A percentile compares a stretch with the other conserved stretches of the same genome.
Evolutionary conservation across 2,797 vertebrate species (phyloP).

Genomic region (Falco novaeseelandiae): DNA sequence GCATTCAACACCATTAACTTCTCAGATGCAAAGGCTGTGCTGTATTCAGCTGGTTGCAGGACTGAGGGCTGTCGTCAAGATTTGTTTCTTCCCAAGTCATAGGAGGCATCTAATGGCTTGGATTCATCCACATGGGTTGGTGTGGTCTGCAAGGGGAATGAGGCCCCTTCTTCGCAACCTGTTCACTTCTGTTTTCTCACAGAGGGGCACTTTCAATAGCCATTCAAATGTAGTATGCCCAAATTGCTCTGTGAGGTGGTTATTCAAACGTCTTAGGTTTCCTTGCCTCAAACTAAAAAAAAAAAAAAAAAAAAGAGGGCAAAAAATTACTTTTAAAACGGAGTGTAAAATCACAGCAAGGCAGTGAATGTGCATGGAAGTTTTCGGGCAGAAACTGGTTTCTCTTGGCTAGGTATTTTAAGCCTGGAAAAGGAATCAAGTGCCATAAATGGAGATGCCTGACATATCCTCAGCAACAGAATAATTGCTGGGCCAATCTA

Average conservation of each 20-base stretch:
- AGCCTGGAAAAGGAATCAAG: slow-evolving; percentile 27
- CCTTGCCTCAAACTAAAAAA: not conserved
- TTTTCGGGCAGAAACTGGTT: slow-evolving; percentile 50
- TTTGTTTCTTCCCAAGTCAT: not conserved
- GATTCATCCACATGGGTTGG: not conserved
- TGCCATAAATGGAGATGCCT: slow-evolving; percentile 63
- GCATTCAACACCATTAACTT: not conserved
- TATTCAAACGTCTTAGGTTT: not conserved
- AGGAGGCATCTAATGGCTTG: not conserved
- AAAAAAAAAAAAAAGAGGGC: not conserved
- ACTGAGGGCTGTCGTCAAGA: not conserved
- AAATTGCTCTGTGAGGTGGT: not conserved
- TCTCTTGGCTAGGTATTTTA: slow-evolving; percentile 56
- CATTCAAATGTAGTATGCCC: not conserved
- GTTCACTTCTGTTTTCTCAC: not conserved
- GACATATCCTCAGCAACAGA: slow-evolving; percentile 39
- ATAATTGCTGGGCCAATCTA: slow-evolving; percentile 54
- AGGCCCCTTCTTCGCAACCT: not conserved
- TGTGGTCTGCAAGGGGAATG: not conserved
- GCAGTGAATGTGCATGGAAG: not conserved
- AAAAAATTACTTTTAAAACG: slow-evolving; percentile 17
- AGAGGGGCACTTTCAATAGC: not conserved
- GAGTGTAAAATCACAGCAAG: not conserved
- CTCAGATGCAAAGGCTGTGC: not conserved
- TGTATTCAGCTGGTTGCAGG: not conserved